A percentile compares a stretch with the other conserved stretches of the same genome.
These are phyloP conservation scores for Montipora sp. DNA, from an alignment of 64 coral and sea anemone genomes.

Conservation along the genomic window DNA sequence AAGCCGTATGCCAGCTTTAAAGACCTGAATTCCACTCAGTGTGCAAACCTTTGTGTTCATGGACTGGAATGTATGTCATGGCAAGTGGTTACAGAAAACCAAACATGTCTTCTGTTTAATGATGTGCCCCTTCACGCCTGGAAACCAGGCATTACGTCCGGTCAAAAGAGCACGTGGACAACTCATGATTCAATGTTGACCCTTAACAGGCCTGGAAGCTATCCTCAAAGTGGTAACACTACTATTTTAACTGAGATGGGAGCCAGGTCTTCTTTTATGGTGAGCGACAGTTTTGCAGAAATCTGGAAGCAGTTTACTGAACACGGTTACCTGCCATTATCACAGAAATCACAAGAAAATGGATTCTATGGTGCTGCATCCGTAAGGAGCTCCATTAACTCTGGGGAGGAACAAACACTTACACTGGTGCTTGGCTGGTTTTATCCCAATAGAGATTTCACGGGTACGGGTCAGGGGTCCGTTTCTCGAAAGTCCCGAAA, in stretches of 20 bases:
- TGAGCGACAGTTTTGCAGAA: conserved; percentile 68
- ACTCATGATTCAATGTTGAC: conserved; percentile 59
- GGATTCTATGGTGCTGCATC: conserved; percentile 78
- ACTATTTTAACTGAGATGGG: conserved; percentile 45
- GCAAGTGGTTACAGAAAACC: conserved; percentile 11
- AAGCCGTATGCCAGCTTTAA: not conserved
- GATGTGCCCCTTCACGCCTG: conserved; percentile 76
- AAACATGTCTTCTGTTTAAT: conserved; percentile 80
- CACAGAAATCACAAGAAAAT: not conserved
- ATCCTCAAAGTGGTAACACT: conserved; percentile 77
- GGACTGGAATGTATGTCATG: conserved; percentile 67
- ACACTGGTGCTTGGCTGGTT: conserved; percentile 88
- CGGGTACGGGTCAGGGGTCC: not conserved
- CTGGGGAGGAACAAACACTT: conserved; percentile 71
- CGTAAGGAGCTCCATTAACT: conserved; percentile 47
- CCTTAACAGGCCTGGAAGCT: conserved; percentile 64
- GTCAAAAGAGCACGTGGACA: conserved; percentile 69
- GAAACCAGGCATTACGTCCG: conserved; percentile 62
- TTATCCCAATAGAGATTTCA: conserved; percentile 86
- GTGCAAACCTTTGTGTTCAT: conserved; percentile 27
- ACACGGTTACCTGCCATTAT: conserved; percentile 46
- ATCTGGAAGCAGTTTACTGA: conserved; percentile 72
- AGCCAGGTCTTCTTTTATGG: conserved; percentile 56
- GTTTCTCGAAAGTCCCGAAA: no score
- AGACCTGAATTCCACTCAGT: not conserved